A percentile compares a stretch with the other conserved stretches of the same genome.
Evolutionary conservation across 2,113 vertebrate genomes (phyloP).

Genomic region (Chaenogobius annularis): DNA sequence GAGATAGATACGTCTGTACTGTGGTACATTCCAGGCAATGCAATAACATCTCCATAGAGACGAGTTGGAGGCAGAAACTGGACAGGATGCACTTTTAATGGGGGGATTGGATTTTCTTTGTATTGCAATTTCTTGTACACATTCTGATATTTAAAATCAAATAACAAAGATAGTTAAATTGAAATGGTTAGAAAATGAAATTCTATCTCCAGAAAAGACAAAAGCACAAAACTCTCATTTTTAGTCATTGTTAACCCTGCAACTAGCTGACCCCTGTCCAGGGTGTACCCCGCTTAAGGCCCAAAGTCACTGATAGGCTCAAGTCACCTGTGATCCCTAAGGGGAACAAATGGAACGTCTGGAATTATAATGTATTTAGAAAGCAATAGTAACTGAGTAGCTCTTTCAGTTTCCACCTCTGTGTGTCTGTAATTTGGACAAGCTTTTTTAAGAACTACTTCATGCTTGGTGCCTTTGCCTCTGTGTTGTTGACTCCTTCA

Average conservation of each 20-base stretch:
- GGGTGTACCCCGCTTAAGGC: too few relatives aligned
- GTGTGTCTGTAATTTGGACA: background rate
- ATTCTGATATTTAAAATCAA: background rate
- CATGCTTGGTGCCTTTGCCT: background rate
- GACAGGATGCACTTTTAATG: too few relatives aligned
- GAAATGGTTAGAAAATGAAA: background rate
- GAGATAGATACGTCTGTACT: too few relatives aligned
- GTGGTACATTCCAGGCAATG: too few relatives aligned
- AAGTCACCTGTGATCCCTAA: too few relatives aligned
- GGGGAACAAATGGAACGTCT: too few relatives aligned
- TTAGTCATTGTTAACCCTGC: too few relatives aligned
- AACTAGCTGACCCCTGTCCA: too few relatives aligned
- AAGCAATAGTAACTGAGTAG: background rate
- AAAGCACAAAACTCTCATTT: background rate
- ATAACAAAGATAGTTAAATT: background rate
- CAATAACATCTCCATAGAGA: background rate
- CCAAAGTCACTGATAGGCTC: too few relatives aligned
- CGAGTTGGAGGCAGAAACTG: background rate
- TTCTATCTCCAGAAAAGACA: background rate
- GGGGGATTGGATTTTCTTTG: background rate
- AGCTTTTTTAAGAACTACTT: background rate
- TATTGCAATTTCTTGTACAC: background rate
- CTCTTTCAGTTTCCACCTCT: background rate
- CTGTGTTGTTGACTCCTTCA: slow-evolving; percentile 19
- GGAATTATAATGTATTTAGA: background rate